phyloP scores from a whole-genome alignment of 2,113 vertebrate genomes.

The Pseudorectes ferrugineus region DNA sequence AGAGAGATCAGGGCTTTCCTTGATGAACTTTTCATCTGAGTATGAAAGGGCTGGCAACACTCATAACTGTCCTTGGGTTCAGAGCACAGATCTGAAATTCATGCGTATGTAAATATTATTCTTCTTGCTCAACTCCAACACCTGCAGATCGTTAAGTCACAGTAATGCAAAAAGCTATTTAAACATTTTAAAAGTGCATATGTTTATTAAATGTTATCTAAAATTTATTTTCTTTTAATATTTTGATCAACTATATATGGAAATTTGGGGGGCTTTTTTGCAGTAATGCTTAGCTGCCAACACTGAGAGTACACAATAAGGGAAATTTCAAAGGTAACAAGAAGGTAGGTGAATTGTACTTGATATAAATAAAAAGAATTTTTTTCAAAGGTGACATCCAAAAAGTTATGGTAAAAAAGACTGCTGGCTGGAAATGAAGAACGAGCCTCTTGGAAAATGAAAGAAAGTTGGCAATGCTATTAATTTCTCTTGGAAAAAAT shows the following conservation, averaged over 20 bases:
- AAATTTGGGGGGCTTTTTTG: not conserved
- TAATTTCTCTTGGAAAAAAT: not conserved
- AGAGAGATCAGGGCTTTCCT: not conserved
- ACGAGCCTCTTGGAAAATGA: not conserved
- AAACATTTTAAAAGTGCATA: not conserved
- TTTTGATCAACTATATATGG: not conserved
- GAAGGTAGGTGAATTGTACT: not conserved
- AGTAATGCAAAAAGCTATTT: not conserved
- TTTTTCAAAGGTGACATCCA: constrained; percentile 25
- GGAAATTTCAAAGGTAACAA: not conserved
- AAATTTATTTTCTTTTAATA: not conserved
- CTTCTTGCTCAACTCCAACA: not conserved
- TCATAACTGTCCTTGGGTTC: not conserved
- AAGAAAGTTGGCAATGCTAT: not conserved
- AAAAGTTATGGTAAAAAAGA: not conserved
- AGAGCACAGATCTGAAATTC: not conserved
- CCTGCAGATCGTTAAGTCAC: not conserved
- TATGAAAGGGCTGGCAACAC: not conserved
- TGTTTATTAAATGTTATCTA: not conserved
- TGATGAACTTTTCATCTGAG: not conserved
- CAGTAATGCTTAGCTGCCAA: not conserved
- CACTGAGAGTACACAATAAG: not conserved
- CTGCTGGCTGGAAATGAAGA: not conserved
- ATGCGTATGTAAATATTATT: not conserved
- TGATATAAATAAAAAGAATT: not conserved